Evolutionary conservation across 2,888 invertebrate genomes (phyloP).

Genomic region (Ptilodon capucinus): DNA sequence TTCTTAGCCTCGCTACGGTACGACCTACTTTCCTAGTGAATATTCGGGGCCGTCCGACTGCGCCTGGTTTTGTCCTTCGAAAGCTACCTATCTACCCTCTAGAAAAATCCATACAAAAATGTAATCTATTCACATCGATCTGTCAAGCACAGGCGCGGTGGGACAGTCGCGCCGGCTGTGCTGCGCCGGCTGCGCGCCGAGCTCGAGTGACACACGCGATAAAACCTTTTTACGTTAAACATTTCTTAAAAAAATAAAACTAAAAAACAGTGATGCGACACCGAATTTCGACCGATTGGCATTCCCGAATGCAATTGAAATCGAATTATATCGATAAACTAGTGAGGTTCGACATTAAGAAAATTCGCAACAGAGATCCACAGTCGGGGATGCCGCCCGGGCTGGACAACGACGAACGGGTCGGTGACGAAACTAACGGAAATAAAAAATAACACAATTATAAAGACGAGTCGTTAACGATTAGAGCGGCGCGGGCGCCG

Average conservation of each 20-base stretch:
- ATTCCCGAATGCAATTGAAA: conserved; percentile 21
- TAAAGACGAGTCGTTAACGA: conserved; percentile 46
- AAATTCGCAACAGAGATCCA: conserved; percentile 23
- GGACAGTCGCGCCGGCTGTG: background rate
- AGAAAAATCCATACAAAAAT: conserved; percentile 39
- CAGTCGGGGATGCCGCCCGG: conserved; percentile 5
- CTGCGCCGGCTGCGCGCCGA: too few relatives aligned
- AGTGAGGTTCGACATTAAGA: conserved; percentile 23
- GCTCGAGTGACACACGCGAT: conserved; percentile 9
- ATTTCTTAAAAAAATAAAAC: conserved; percentile 22
- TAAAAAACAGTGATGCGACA: conserved; percentile 25
- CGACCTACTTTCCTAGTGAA: background rate
- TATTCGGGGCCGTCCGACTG: conserved; percentile 5
- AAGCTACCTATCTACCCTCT: conserved; percentile 23
- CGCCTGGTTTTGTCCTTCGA: conserved; percentile 12
- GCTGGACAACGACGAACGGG: conserved; percentile 35
- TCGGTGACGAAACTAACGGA: conserved; percentile 56
- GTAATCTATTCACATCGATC: conserved; percentile 25
- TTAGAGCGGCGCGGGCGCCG: conserved; percentile 44
- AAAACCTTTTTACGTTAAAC: conserved; percentile 17
- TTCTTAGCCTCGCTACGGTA: background rate
- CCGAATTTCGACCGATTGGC: conserved; percentile 19
- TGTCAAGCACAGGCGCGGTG: background rate
- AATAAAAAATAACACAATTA: conserved; percentile 53
- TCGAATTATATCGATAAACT: conserved; percentile 24